Evolutionary conservation across 2,888 invertebrate species (phyloP).

Genomic region (Lepeophtheirus nordmannii): DNA sequence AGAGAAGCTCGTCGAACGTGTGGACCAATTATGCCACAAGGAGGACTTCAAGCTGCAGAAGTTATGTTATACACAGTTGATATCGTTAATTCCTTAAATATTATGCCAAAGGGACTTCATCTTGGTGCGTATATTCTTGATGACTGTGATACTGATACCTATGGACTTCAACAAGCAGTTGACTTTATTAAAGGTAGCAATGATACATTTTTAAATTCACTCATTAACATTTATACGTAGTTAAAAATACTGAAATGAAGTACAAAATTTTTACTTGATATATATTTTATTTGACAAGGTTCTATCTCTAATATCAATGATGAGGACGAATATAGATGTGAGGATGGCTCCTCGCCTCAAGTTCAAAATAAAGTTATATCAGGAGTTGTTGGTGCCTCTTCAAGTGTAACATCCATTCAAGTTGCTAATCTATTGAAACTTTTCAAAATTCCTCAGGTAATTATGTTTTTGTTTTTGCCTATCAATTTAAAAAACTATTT

Average conservation of each 20-base stretch:
- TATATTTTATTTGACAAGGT: conserved; percentile 38
- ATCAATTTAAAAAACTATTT: neutral
- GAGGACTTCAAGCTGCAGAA: conserved; percentile 55
- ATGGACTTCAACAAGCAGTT: conserved; percentile 84
- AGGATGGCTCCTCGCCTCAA: conserved; percentile 44
- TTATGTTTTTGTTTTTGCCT: neutral
- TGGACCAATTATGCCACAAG: conserved; percentile 86
- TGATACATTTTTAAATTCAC: conserved; percentile 31
- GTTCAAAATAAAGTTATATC: conserved; percentile 66
- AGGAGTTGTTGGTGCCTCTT: conserved; percentile 73
- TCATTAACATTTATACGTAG: neutral
- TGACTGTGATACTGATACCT: conserved; percentile 89
- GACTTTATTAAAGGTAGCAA: conserved; percentile 81
- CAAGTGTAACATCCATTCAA: conserved; percentile 88
- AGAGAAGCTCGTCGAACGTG: conserved; percentile 71
- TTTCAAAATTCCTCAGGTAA: conserved; percentile 70
- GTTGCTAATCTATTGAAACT: conserved; percentile 78
- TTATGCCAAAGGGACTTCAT: conserved; percentile 55
- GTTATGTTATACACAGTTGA: conserved; percentile 82
- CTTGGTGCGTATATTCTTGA: conserved; percentile 77
- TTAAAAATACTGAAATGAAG: neutral
- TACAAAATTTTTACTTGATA: neutral
- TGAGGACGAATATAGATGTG: conserved; percentile 62
- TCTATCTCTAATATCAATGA: conserved; percentile 79
- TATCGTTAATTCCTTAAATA: conserved; percentile 47